Base-by-base conservation (phyloP, 2,113 vertebrate genomes). In the Myiozetetes cayanensis region DNA sequence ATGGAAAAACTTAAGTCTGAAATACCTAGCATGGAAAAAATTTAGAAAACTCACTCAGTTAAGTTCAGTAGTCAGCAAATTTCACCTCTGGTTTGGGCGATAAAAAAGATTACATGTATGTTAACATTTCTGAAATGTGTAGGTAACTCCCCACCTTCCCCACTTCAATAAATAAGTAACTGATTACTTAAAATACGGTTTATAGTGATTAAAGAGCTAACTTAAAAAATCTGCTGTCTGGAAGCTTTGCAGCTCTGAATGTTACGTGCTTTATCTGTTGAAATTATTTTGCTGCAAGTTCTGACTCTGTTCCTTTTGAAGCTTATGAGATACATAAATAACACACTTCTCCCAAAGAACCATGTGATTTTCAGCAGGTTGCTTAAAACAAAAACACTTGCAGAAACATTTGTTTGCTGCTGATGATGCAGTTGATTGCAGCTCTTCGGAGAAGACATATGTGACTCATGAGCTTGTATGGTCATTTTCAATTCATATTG, bases 351-450 rank as follows among this genome's bases (percentile, higher is more conserved):
- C 71, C 0, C 0, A 78, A 91, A 71, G 79, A 87, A 41, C 71
- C 37, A 24, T 53, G 39, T 74, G 41, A 90, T 74, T 88, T 86
- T 89, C 61, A 84, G 75, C 22, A 35, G 61, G 65, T 71, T 94
- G 61, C 74, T 95, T 92, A 92, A 95, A 96, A 96, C 80, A 94
- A 89, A 95, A 92, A 84, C 63, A 92, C 76, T 94, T 93, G 82
- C 52, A 80, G 93, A 80, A 90, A 74, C 61, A 83, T 71, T 83
- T 65, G 71, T 91, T 93, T 91, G 91, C 87, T 85, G 66, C 82
- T 76, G 62, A 41, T 91, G 81, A 76, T 2, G 9, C 81, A 77
- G 75, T 56, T 4, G 28, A 31, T 72, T 76, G 85, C 74, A 83
- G 81, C 49, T 89, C 31, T 87, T 84, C 1, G 7, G 39, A 25